phyloP scores from a whole-genome alignment of 2,113 vertebrate species.

The Irena cyanogastra region DNA sequence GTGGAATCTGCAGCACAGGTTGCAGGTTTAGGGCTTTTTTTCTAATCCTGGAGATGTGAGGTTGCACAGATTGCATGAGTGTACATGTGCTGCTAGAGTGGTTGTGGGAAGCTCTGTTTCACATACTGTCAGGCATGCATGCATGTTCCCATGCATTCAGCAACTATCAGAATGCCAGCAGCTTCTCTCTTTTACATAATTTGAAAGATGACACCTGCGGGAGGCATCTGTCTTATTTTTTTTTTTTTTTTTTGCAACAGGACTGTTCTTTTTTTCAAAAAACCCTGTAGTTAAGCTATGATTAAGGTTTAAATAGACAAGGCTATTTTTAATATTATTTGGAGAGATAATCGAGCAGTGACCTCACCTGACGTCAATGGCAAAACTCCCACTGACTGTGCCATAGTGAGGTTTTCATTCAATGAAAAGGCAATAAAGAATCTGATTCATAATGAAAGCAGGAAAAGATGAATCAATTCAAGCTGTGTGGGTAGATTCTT shows the following conservation, averaged over 20 bases:
- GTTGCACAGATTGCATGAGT: not conserved
- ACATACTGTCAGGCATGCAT: not conserved
- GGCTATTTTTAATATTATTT: not conserved
- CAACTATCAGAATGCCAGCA: not conserved
- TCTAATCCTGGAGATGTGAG: not conserved
- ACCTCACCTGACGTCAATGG: not conserved
- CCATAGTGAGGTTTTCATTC: slow-evolving; percentile 1
- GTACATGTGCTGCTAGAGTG: not conserved
- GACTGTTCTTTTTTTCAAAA: not conserved
- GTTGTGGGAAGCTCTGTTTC: not conserved
- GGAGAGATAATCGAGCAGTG: not conserved
- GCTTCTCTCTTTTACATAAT: not conserved
- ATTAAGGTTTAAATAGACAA: not conserved
- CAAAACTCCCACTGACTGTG: not conserved
- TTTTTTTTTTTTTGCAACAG: not conserved
- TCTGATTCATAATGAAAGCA: not conserved
- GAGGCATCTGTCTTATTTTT: not conserved
- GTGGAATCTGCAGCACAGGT: not conserved
- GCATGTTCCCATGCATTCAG: not conserved
- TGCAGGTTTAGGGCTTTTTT: not conserved
- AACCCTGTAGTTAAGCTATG: not conserved
- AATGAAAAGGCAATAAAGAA: not conserved
- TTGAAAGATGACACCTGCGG: not conserved
- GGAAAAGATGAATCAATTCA: slow-evolving; percentile 18
- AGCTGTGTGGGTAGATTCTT: not conserved